These are phyloP conservation scores for Papilio demoleus DNA, from an alignment of 2,888 invertebrate genomes.

Conservation along the genomic window DNA sequence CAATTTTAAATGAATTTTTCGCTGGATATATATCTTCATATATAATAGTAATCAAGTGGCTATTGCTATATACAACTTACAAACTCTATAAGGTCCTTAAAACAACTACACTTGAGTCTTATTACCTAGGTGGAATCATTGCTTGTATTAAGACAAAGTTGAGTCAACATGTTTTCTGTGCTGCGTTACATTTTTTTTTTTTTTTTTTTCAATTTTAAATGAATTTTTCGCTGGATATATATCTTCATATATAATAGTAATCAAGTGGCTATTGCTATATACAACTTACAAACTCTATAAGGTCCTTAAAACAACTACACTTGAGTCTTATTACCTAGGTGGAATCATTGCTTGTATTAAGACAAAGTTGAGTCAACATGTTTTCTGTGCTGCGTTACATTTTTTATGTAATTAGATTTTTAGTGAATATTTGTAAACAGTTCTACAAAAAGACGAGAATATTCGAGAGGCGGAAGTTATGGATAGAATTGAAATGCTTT, in stretches of 20 bases:
- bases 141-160: constrained; percentile 49
- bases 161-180: constrained; percentile 42
- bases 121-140: constrained; percentile 78
- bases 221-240: too few relatives aligned
- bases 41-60: constrained; percentile 72
- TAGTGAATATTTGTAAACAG: too few relatives aligned
- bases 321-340: constrained; percentile 78
- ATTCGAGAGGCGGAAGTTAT: constrained; percentile 5
- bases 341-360: constrained; percentile 68
- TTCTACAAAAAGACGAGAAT: constrained; percentile 10
- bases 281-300: constrained; percentile 73
- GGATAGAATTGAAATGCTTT: neutral
- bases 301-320: constrained; percentile 71
- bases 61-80: constrained; percentile 77
- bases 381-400: constrained; percentile 43
- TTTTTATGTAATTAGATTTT: too few relatives aligned
- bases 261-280: constrained; percentile 75
- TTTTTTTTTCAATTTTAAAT: too few relatives aligned
- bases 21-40: constrained; percentile 71
- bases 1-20: constrained; percentile 60
- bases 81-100: constrained; percentile 70
- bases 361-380: constrained; percentile 39
- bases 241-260: too few relatives aligned
- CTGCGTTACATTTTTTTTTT: too few relatives aligned
- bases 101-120: constrained; percentile 75